Evolutionary conservation across 2,113 vertebrate species (phyloP).

Genomic region (Phyllopteryx taeniolatus): DNA sequence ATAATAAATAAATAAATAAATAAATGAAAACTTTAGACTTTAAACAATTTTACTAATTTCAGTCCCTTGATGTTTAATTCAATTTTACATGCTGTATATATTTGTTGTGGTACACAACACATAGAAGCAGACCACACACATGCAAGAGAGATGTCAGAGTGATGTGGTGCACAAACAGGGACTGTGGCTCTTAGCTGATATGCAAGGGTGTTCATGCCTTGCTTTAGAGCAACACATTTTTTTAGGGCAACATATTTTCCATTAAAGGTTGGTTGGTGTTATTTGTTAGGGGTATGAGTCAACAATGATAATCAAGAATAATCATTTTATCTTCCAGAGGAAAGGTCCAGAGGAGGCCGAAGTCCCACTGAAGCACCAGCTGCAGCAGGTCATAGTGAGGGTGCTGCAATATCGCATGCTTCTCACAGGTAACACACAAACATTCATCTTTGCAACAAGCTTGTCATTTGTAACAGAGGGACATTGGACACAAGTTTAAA

Average conservation of each 20-base stretch:
- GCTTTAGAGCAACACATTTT: too few relatives aligned
- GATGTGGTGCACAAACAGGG: neutral
- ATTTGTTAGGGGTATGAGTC: neutral
- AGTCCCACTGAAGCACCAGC: slow-evolving; percentile 81
- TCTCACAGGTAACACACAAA: slow-evolving; percentile 83
- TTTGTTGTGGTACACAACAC: too few relatives aligned
- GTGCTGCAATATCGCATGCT: slow-evolving; percentile 92
- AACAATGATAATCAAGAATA: neutral
- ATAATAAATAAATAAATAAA: too few relatives aligned
- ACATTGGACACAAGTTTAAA: neutral
- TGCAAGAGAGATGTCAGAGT: neutral
- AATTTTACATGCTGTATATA: too few relatives aligned
- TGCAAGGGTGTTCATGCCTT: too few relatives aligned
- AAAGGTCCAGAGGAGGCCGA: slow-evolving; percentile 66
- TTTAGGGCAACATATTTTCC: neutral
- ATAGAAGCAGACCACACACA: too few relatives aligned
- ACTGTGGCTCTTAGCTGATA: too few relatives aligned
- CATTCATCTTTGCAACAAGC: neutral
- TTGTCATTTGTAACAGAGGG: neutral
- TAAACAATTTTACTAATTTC: too few relatives aligned
- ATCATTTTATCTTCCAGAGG: slow-evolving; percentile 54
- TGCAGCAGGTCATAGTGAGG: slow-evolving; percentile 85
- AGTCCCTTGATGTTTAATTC: too few relatives aligned
- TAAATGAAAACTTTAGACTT: too few relatives aligned
- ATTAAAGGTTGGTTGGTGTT: neutral